Base-by-base conservation (phyloP, 2,113 vertebrate genomes). In the Donacobius atricapilla region DNA sequence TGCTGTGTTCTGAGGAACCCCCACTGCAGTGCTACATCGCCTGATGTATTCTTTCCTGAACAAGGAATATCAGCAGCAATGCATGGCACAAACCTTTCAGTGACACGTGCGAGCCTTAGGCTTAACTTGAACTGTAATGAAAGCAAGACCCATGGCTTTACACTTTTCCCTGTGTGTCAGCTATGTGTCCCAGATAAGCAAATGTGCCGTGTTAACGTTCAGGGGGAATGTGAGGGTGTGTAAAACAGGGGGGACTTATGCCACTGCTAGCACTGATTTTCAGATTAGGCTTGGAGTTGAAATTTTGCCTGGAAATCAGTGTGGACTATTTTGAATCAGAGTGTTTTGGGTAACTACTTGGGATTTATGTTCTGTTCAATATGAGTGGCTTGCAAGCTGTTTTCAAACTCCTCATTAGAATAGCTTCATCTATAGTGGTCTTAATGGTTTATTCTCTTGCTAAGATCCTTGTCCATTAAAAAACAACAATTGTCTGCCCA, bases 11-110 rank as follows among this genome's bases (percentile, higher is more conserved):
- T 79, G 71, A 37, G 83, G 37, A 53, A 4, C 3, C 13, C 15
- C 17, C 6, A 2, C 10, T 13, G 44, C 4, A 13, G 20, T 25
- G 31, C 70, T 21, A 3, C 0, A 0, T 48, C 48, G 58, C 18
- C 10, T 23, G 33, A 12, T 0, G 0, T 30, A 7, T 15, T 44
- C 40, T 65, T 54, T 60, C 23, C 22, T 82, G 56, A 42, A 7
- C 0, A 2, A 48, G 31, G 37, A 51, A 5, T 44, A 25, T 11
- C 56, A 33, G 10, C 45, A 70, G 19, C 24, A 54, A 2, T 37
- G 24, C 22, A 9, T 48, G 35, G 11, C 10, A 17, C 6, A 72
- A 66, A 39, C 31, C 33, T 60, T 78, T 21, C 60, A 39, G 25
- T 84, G 69, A 14, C 37, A 40, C 13, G 28, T 75, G 33, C n/a